Conservation (phyloP, 2,113 vertebrate genomes). For the Triplophysa dalaica region DNA sequence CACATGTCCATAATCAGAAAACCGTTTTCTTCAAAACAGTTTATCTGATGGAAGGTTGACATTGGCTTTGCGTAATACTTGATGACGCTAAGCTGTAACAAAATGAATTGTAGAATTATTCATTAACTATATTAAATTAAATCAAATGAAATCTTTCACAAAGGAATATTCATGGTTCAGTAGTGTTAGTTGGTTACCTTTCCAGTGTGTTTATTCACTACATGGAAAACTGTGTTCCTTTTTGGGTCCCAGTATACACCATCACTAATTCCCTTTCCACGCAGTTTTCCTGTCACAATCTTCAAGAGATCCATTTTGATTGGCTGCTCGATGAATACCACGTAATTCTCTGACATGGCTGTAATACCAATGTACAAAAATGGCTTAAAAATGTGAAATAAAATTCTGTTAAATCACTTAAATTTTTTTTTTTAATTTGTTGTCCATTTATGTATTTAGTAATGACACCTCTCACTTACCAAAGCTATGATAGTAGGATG, state of each 20-base stretch:
- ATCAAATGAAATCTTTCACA: neutral
- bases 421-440: too few relatives aligned
- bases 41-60: constrained; percentile 87
- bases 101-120: neutral
- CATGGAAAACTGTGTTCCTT: constrained; percentile 77
- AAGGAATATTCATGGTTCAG: neutral
- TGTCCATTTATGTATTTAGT: neutral
- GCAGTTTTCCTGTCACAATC: constrained; percentile 76
- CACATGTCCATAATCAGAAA: constrained; percentile 86
- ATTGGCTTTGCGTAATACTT: constrained; percentile 76
- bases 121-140: neutral
- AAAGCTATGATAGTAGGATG: constrained; percentile 95
- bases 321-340: constrained; percentile 89
- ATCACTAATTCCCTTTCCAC: constrained; percentile 72
- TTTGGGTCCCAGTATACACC: constrained; percentile 83
- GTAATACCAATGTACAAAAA: constrained; percentile 29
- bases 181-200: constrained; percentile 64
- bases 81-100: constrained; percentile 71
- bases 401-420: neutral
- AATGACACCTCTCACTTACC: constrained; percentile 68
- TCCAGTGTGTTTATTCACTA: constrained; percentile 84
- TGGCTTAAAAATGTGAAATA: neutral
- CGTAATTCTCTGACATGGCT: constrained; percentile 90
- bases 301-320: constrained; percentile 82
- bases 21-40: constrained; percentile 83